Percentiles rank a stretch among this genome's conserved stretches.
Conservation (phyloP, 2,888 invertebrate species). For the Hemithea aestivaria region DNA sequence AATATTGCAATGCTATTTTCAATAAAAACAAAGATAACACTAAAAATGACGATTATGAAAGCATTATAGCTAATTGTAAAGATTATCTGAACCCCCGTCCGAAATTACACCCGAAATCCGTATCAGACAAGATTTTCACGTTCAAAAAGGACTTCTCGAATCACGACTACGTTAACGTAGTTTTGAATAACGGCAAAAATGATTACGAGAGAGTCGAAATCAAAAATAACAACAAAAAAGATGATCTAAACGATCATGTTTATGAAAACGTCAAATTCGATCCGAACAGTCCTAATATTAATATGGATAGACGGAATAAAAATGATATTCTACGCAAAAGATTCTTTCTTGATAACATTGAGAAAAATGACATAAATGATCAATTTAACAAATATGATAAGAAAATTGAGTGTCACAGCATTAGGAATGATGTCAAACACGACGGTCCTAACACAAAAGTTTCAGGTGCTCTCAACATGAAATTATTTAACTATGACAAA, state of each 20-base stretch:
- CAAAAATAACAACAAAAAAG: constrained; percentile 10
- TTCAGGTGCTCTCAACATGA: constrained; percentile 63
- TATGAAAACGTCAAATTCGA: constrained; percentile 32
- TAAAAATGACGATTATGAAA: constrained; percentile 23
- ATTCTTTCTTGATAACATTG: constrained; percentile 52
- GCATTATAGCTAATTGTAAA: constrained; percentile 26
- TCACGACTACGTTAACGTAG: constrained; percentile 63
- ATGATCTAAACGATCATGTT: constrained; percentile 15
- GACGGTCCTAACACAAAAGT: constrained; percentile 61
- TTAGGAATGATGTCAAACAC: constrained; percentile 62
- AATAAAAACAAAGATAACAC: constrained; percentile 22
- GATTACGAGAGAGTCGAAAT: constrained; percentile 7
- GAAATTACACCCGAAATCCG: constrained; percentile 54
- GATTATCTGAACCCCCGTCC: constrained; percentile 40
- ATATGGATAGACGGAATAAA: constrained; percentile 46
- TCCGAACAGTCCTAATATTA: constrained; percentile 30
- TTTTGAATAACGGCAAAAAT: constrained; percentile 27
- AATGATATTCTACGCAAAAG: constrained; percentile 61
- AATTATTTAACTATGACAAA: constrained; percentile 60
- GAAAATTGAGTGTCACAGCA: constrained; percentile 70
- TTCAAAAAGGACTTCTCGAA: constrained; percentile 69
- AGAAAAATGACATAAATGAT: constrained; percentile 61
- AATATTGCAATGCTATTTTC: constrained; percentile 56
- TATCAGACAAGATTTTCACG: constrained; percentile 61
- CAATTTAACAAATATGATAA: constrained; percentile 55